These are phyloP conservation scores for Trematomus loennbergii DNA, from an alignment of 2,113 vertebrate species.

Conservation along the genomic window DNA sequence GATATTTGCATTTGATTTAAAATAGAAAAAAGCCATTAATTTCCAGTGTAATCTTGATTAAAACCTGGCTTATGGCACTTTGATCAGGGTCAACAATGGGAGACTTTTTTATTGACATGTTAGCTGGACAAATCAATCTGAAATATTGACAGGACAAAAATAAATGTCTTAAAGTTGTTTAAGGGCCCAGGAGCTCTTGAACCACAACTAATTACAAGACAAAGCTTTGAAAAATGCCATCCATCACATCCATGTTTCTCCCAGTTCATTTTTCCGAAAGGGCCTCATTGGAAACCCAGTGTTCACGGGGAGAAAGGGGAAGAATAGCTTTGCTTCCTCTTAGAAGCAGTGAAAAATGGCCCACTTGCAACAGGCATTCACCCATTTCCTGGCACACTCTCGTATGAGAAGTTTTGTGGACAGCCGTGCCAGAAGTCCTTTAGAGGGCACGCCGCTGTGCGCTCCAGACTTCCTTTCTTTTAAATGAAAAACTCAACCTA, in stretches of 20 bases:
- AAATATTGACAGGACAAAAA: conserved; percentile 18
- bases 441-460: conserved; percentile 3
- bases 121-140: conserved; percentile 21
- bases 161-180: background rate
- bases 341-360: conserved; percentile 35
- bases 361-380: conserved; percentile 4
- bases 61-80: conserved; percentile 9
- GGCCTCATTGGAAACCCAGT: conserved; percentile 28
- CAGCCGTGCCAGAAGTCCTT: conserved; percentile 20
- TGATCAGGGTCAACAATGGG: background rate
- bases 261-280: conserved; percentile 37
- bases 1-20: no score
- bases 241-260: conserved; percentile 56
- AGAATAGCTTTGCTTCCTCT: conserved; percentile 23
- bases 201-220: conserved; percentile 65
- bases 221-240: conserved; percentile 58
- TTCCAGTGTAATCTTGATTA: background rate
- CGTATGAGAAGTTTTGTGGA: conserved; percentile 14
- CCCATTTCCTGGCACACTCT: conserved; percentile 21
- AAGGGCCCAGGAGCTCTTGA: conserved; percentile 30
- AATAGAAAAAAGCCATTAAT: background rate
- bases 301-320: conserved; percentile 19
- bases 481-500: conserved; percentile 58
- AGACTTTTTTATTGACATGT: conserved; percentile 15
- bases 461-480: conserved; percentile 23